Evolutionary conservation across 2,797 vertebrate species (phyloP).

Genomic region (Ctenochaetus hawaiiensis): DNA sequence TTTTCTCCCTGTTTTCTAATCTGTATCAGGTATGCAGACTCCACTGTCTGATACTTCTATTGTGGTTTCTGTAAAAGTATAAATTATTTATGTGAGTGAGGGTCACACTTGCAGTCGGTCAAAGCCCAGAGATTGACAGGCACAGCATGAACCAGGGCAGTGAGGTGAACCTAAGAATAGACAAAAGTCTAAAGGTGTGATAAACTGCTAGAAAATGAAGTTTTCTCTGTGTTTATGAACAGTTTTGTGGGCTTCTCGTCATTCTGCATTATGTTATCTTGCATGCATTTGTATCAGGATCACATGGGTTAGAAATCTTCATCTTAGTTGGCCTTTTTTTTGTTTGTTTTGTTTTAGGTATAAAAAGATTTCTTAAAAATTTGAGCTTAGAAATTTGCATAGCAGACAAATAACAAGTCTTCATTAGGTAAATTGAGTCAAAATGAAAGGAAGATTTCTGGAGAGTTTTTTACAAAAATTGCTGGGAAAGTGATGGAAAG

Average conservation of each 20-base stretch:
- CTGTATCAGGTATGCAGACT: constrained; percentile 37
- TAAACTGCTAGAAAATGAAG: constrained; percentile 31
- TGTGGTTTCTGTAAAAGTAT: constrained; percentile 60
- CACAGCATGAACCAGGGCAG: constrained; percentile 29
- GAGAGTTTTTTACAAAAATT: neutral
- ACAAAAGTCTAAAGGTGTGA: constrained; percentile 15
- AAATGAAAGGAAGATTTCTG: neutral
- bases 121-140: constrained; percentile 54
- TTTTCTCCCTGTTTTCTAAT: constrained; percentile 41
- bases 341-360: neutral
- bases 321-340: neutral
- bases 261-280: neutral
- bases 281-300: neutral
- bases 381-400: neutral
- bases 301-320: neutral
- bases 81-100: constrained; percentile 62
- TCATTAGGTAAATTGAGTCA: neutral
- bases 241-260: constrained; percentile 34
- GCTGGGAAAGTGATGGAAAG: no score
- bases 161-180: constrained; percentile 19
- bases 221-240: constrained; percentile 48
- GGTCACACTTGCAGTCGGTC: constrained; percentile 50
- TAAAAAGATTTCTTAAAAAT: neutral
- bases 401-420: constrained; percentile 1
- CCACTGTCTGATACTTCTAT: constrained; percentile 41